Base-by-base conservation (phyloP, 2,888 invertebrate genomes). In the Heteropelma amictum region DNA sequence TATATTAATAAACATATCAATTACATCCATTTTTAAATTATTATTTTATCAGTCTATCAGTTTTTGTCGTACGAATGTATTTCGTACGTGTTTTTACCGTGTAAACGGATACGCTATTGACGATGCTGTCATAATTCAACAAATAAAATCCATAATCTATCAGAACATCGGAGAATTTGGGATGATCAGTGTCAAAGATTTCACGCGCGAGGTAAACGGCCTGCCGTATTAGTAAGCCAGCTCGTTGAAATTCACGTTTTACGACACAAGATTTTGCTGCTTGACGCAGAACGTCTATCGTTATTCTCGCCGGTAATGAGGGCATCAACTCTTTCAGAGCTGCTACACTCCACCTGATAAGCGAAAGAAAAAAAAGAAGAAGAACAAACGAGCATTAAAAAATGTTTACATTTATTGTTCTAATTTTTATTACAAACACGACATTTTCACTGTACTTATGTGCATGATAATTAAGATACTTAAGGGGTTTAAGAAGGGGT, bases 61-160 rank as follows among this genome's bases (percentile, higher is more conserved):
- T n/a, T n/a, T n/a, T n/a, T n/a, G n/a, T n/a, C n/a, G n/a, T n/a
- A n/a, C n/a, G n/a, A n/a, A n/a, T n/a, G 5, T 35, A 21, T 53
- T 28, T 17, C 28, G 8, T 4, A 19, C 17, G 63, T 58, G 19
- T 51, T 75, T 80, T 83, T 81, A 94, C 94, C 92, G 94, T 93
- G 87, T 97, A 97, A 0, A 96, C 93, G 73, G 93, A 91, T n/a
- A 97, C 96, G 85, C 96, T 95, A 85, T 95, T 94, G 77, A 92
- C 92, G 79, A 96, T 95, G 63, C 94, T 94, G 90, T 98, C 98
- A 61, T 95, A 94, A 89, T 97, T 97, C 80, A 97, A 92, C 83
- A 97, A 91, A 88, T 95, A 97, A 91, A 96, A 97, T 78, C 96
- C 98, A 89, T 95, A 96, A 90, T 97, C 97, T 80, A 96, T 91